phyloP scores from a whole-genome alignment of 2,797 vertebrate genomes.

The Sparidentex hasta region DNA sequence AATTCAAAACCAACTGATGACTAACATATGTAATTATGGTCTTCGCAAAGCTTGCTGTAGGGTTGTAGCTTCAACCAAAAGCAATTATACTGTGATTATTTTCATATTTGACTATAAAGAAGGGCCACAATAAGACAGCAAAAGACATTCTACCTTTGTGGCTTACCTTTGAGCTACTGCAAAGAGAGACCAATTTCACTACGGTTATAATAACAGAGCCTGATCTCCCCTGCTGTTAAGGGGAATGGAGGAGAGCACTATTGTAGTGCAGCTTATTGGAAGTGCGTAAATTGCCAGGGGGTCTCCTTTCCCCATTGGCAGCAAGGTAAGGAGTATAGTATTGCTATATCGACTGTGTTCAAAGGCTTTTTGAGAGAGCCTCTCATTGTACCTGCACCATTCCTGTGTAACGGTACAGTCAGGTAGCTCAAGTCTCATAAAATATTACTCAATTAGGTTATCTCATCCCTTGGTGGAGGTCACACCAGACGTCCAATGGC shows the following conservation, averaged over 20 bases:
- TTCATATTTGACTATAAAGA: slow-evolving; percentile 1
- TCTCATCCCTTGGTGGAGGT: slow-evolving; percentile 18
- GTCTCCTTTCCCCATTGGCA: slow-evolving; percentile 48
- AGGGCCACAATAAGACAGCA: slow-evolving; percentile 6
- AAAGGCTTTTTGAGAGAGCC: neutral
- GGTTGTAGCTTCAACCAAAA: slow-evolving; percentile 31
- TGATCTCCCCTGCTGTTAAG: slow-evolving; percentile 23
- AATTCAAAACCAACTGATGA: slow-evolving; percentile 20
- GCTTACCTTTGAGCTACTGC: slow-evolving; percentile 23
- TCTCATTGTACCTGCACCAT: slow-evolving; percentile 20
- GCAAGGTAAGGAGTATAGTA: slow-evolving; percentile 5
- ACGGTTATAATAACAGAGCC: slow-evolving; percentile 23
- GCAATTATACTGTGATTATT: slow-evolving; percentile 26
- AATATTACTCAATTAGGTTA: slow-evolving; percentile 20
- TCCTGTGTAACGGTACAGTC: slow-evolving; percentile 9
- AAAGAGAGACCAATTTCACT: slow-evolving; percentile 27
- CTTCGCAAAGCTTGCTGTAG: slow-evolving; percentile 20
- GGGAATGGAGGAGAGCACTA: slow-evolving; percentile 23
- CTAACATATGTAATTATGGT: slow-evolving; percentile 22
- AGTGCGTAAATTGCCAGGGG: slow-evolving; percentile 46
- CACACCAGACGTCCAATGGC: neutral
- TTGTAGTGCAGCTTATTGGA: slow-evolving; percentile 40
- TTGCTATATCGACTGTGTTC: slow-evolving; percentile 32
- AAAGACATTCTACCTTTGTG: slow-evolving; percentile 20
- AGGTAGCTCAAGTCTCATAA: slow-evolving; percentile 29